Evolutionary conservation across 1,140 invertebrate genomes (phyloP).

Genomic region (Triops cancriformis): DNA sequence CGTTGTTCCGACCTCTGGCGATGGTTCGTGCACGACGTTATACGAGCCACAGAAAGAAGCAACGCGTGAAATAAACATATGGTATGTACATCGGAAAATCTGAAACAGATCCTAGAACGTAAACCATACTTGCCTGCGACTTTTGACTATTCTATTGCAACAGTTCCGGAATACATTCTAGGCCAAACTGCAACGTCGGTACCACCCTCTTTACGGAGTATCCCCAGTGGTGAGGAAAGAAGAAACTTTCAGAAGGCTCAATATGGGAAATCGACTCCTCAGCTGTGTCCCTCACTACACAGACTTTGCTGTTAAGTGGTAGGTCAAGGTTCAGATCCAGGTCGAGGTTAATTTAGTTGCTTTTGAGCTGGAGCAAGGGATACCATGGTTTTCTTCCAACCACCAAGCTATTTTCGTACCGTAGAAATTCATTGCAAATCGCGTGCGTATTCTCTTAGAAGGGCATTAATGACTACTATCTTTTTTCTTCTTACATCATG

Average conservation of each 20-base stretch:
- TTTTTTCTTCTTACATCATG: too few relatives aligned
- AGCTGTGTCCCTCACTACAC: neutral
- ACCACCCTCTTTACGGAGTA: neutral
- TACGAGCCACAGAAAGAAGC: neutral
- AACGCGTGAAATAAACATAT: neutral
- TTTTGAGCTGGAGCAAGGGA: neutral
- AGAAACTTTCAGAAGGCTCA: neutral
- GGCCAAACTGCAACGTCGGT: neutral
- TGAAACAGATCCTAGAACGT: too few relatives aligned
- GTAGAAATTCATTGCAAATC: too few relatives aligned
- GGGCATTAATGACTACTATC: too few relatives aligned
- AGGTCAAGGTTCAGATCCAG: conserved; percentile 3
- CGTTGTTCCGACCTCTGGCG: neutral
- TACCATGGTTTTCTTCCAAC: neutral
- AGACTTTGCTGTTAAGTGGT: neutral
- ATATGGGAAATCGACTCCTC: neutral
- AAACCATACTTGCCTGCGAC: too few relatives aligned
- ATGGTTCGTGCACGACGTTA: neutral
- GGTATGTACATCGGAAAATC: neutral
- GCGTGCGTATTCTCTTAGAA: too few relatives aligned
- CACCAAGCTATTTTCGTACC: too few relatives aligned
- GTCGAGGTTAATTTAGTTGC: neutral
- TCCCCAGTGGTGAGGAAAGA: neutral
- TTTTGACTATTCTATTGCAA: too few relatives aligned
- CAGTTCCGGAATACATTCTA: neutral